Evolutionary conservation across 2,888 invertebrate genomes (phyloP).

Genomic region (Agonopterix arenella): DNA sequence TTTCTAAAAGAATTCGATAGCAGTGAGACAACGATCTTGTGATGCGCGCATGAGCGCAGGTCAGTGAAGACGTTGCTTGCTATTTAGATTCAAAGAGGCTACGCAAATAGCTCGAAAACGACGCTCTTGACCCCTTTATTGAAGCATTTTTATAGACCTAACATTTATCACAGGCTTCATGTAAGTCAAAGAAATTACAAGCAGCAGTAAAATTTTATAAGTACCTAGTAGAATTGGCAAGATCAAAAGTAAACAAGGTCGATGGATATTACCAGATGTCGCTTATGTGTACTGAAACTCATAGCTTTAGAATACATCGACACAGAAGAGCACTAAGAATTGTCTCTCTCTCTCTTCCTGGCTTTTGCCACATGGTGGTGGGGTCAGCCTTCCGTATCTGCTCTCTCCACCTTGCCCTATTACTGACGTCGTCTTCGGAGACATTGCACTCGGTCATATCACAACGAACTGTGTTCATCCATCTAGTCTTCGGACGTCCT

Average conservation of each 20-base stretch:
- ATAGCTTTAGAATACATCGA: neutral
- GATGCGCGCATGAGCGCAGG: constrained; percentile 18
- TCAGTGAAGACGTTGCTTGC: constrained; percentile 32
- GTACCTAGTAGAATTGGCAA: constrained; percentile 28
- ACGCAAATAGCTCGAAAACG: constrained; percentile 35
- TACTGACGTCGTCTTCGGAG: no score
- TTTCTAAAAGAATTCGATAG: neutral
- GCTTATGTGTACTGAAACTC: neutral
- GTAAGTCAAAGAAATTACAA: constrained; percentile 15
- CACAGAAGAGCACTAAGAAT: constrained; percentile 1
- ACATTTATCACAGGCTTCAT: constrained; percentile 29
- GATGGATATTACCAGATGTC: constrained; percentile 10
- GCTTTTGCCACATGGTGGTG: no score
- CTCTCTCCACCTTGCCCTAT: no score
- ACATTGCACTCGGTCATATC: no score
- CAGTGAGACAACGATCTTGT: no score
- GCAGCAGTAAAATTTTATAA: constrained; percentile 21
- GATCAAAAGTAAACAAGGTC: constrained; percentile 24
- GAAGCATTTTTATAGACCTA: constrained; percentile 41
- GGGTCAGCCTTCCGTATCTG: no score
- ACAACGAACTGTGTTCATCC: no score
- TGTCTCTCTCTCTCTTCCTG: no score
- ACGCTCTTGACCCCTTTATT: constrained; percentile 58
- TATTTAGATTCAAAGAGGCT: constrained; percentile 26
- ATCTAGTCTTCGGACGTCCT: no score